phyloP scores from a whole-genome alignment of 2,113 vertebrate genomes.

The Oncorhynchus gorbuscha region DNA sequence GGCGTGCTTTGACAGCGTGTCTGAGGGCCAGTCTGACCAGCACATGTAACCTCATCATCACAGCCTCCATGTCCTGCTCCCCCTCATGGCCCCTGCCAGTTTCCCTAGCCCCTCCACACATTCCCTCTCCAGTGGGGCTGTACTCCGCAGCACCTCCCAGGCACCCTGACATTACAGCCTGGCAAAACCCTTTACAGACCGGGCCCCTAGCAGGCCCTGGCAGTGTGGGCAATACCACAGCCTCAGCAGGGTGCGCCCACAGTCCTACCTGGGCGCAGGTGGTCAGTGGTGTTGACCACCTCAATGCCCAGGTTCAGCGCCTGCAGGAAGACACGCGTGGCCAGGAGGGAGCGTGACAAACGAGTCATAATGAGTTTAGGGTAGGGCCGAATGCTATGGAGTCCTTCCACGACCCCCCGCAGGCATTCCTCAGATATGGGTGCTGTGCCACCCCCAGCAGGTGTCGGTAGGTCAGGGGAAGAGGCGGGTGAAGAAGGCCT shows the following conservation, averaged over 20 bases:
- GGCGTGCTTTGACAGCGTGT: conserved; percentile 79
- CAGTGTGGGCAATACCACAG: conserved; percentile 96
- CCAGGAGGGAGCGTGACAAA: conserved; percentile 88
- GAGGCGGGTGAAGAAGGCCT: conserved; percentile 85
- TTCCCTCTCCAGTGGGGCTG: conserved; percentile 89
- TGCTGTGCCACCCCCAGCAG: conserved; percentile 74
- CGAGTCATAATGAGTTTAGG: conserved; percentile 93
- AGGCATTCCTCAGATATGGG: conserved; percentile 80
- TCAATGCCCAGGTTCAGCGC: conserved; percentile 95
- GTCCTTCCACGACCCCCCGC: conserved; percentile 81
- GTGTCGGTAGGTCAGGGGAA: conserved; percentile 85
- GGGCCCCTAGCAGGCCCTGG: conserved; percentile 87
- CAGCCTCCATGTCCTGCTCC: conserved; percentile 88
- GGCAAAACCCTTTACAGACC: conserved; percentile 82
- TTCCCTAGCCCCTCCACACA: conserved; percentile 84
- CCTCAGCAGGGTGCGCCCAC: conserved; percentile 84
- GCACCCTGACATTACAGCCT: conserved; percentile 83
- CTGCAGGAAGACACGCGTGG: conserved; percentile 90
- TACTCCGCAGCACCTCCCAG: conserved; percentile 84
- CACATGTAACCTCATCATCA: conserved; percentile 84
- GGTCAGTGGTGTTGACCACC: conserved; percentile 95
- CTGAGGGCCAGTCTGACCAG: conserved; percentile 81
- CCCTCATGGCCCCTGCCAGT: conserved; percentile 84
- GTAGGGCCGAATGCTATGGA: conserved; percentile 83
- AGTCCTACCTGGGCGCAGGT: conserved; percentile 91